These are phyloP conservation scores for Periophthalmus modestus DNA, from an alignment of 2,113 vertebrate species.

Conservation along the genomic window DNA sequence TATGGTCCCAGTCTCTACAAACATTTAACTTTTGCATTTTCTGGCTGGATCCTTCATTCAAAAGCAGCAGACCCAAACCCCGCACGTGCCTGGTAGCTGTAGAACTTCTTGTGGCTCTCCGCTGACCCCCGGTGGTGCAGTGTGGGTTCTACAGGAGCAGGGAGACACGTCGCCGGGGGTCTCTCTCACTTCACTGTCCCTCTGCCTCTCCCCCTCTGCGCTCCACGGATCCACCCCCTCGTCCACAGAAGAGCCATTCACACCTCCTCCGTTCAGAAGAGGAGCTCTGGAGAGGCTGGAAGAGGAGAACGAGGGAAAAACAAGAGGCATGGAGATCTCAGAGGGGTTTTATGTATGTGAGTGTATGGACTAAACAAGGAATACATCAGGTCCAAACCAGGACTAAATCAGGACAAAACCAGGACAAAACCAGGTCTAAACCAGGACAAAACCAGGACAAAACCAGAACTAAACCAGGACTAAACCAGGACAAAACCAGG, in stretches of 20 bases:
- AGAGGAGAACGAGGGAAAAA: neutral
- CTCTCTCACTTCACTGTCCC: constrained; percentile 50
- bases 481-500: too few relatives aligned
- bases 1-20: too few relatives aligned
- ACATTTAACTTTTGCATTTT: too few relatives aligned
- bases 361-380: neutral
- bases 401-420: too few relatives aligned
- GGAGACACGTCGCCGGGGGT: constrained; percentile 10
- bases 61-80: too few relatives aligned
- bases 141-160: constrained; percentile 47
- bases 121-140: constrained; percentile 59
- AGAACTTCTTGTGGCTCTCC: constrained; percentile 69
- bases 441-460: neutral
- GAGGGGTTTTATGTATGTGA: neutral
- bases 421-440: too few relatives aligned
- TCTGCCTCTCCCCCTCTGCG: constrained; percentile 42
- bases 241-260: constrained; percentile 44
- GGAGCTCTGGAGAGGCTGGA: constrained; percentile 42
- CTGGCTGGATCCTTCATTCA: neutral
- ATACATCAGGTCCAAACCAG: neutral
- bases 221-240: constrained; percentile 20
- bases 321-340: neutral
- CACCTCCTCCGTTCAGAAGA: constrained; percentile 26
- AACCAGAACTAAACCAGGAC: too few relatives aligned
- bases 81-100: constrained; percentile 61